Evolutionary conservation across 2,888 invertebrate genomes (phyloP).

Genomic region (Glyphotaelius pellucidus): DNA sequence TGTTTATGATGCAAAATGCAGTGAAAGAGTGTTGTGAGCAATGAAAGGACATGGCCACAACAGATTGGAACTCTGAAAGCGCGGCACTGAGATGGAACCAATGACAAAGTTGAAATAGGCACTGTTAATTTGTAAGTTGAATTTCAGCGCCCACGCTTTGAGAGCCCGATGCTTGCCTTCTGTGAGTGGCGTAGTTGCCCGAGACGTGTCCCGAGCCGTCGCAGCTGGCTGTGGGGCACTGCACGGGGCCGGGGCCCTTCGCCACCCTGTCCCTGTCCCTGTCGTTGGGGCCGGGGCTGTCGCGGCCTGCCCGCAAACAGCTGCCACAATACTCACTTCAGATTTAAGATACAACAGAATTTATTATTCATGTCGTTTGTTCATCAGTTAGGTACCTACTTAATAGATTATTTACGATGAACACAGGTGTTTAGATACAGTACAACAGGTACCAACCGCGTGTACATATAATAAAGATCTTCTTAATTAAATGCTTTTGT

Average conservation of each 20-base stretch:
- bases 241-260: slow-evolving; percentile 81
- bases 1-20: background rate
- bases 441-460: too few relatives aligned
- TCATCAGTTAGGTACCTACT: background rate
- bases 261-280: slow-evolving; percentile 76
- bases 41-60: background rate
- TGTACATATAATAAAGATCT: too few relatives aligned
- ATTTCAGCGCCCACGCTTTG: slow-evolving; percentile 41
- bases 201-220: slow-evolving; percentile 93
- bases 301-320: background rate
- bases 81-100: slow-evolving; percentile 33
- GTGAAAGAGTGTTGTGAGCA: background rate
- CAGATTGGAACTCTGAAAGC: slow-evolving; percentile 52
- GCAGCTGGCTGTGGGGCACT: slow-evolving; percentile 88
- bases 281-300: slow-evolving; percentile 68
- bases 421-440: background rate
- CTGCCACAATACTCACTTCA: slow-evolving; percentile 66
- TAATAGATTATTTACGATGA: background rate
- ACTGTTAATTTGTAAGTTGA: background rate
- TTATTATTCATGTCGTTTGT: background rate
- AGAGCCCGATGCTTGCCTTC: slow-evolving; percentile 82
- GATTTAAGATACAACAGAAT: background rate
- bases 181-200: slow-evolving; percentile 92
- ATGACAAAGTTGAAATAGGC: background rate
- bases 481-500: too few relatives aligned